These are phyloP conservation scores for Corythoichthys intestinalis DNA, from an alignment of 2,113 vertebrate genomes.

Conservation along the genomic window DNA sequence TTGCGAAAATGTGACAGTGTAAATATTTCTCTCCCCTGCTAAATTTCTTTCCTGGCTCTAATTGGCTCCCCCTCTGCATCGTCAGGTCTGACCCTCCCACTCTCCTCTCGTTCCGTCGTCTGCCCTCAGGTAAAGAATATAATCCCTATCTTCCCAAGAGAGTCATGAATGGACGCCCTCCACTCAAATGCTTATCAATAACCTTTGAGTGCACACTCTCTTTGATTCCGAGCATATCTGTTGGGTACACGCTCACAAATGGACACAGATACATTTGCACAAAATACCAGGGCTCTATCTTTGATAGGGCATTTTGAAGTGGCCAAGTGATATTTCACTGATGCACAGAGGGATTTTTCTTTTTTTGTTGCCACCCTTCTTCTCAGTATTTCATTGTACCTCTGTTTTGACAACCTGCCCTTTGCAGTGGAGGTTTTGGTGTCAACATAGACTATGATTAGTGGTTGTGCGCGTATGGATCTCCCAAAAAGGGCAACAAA, in stretches of 20 bases:
- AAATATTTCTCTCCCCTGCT: constrained; percentile 19
- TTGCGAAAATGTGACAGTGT: constrained; percentile 34
- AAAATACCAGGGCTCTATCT: constrained; percentile 32
- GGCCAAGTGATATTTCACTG: constrained; percentile 44
- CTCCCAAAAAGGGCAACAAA: constrained; percentile 15
- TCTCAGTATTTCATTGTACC: constrained; percentile 35
- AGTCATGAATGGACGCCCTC: constrained; percentile 71
- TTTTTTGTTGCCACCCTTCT: constrained; percentile 4
- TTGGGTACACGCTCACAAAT: constrained; percentile 45
- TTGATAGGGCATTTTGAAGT: constrained; percentile 15
- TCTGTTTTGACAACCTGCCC: background rate
- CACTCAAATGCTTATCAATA: constrained; percentile 77
- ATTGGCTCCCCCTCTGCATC: constrained; percentile 34
- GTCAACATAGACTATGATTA: constrained; percentile 8
- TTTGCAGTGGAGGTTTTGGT: constrained; percentile 16
- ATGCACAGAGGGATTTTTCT: constrained; percentile 29
- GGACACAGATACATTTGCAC: constrained; percentile 12
- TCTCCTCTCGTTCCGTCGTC: constrained; percentile 44
- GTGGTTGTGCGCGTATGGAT: constrained; percentile 8
- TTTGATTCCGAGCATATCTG: constrained; percentile 62
- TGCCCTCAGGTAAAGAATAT: constrained; percentile 69
- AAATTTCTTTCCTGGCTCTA: constrained; percentile 30
- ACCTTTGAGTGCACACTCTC: constrained; percentile 71
- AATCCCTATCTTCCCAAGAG: constrained; percentile 69
- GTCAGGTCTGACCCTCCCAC: constrained; percentile 35